Percentiles rank a stretch among this genome's conserved stretches.
These are phyloP conservation scores for Sesamia nonagrioides DNA, from an alignment of 1,140 invertebrate species.

Conservation along the genomic window DNA sequence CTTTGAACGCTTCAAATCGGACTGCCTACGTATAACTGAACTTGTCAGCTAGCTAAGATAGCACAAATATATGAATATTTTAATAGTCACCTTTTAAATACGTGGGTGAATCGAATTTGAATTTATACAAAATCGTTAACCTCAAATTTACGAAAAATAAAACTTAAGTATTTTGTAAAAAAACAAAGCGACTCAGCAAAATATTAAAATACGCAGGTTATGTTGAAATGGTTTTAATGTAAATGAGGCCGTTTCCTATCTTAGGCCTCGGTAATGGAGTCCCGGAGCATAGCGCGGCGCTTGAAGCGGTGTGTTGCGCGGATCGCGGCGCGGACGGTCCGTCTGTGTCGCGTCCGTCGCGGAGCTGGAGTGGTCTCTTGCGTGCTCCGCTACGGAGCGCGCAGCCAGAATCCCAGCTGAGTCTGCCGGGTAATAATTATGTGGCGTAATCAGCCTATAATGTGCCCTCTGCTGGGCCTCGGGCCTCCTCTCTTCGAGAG, in stretches of 20 bases:
- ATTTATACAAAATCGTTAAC: no score
- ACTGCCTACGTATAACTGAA: no score
- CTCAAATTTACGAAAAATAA: no score
- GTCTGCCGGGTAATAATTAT: background rate
- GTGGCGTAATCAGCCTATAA: no score
- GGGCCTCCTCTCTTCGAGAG: no score
- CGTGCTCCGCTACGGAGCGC: background rate
- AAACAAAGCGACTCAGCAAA: background rate
- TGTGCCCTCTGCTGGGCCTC: no score
- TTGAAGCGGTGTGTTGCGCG: background rate
- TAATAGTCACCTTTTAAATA: no score
- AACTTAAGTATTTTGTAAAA: no score
- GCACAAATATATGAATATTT: no score
- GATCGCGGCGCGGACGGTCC: background rate
- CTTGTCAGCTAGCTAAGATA: no score
- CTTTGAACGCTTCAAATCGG: no score
- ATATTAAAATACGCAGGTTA: background rate
- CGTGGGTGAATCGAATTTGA: no score
- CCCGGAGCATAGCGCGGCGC: conserved; percentile 1
- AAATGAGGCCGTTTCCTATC: conserved; percentile 18
- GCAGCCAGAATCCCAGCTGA: conserved; percentile 2
- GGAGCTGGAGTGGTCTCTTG: background rate
- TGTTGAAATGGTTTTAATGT: background rate
- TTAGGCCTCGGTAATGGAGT: conserved; percentile 14
- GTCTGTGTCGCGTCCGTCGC: background rate